Evolutionary conservation across 1,140 invertebrate species (phyloP).

Genomic region (Nasonia vitripennis): DNA sequence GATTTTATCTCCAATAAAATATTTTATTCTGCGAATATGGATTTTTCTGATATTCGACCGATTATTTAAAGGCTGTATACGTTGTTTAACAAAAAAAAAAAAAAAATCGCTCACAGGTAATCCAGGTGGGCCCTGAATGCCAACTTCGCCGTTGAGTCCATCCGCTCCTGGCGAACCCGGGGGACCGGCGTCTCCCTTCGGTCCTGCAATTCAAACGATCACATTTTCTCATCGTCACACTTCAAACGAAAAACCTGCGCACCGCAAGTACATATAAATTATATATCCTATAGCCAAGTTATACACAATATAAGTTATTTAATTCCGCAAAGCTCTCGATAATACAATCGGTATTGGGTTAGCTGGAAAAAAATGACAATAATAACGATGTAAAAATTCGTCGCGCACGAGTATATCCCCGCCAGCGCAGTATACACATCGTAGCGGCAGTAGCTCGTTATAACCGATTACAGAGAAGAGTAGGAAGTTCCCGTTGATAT

Average conservation of each 20-base stretch:
- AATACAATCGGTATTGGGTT: background rate
- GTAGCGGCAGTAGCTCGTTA: background rate
- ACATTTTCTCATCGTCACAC: slow-evolving; percentile 28
- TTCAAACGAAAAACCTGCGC: background rate
- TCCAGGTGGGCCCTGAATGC: slow-evolving; percentile 82
- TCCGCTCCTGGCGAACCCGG: slow-evolving; percentile 78
- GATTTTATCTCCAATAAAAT: no score
- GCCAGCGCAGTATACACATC: background rate
- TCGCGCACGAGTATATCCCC: no score
- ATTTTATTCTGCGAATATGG: no score
- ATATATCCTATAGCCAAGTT: no score
- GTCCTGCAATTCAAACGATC: slow-evolving; percentile 67
- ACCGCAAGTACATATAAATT: background rate
- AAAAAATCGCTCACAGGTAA: slow-evolving; percentile 77
- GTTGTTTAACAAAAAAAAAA: no score
- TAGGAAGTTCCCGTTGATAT: background rate
- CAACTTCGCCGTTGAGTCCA: slow-evolving; percentile 79
- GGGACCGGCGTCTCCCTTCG: slow-evolving; percentile 76
- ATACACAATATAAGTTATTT: background rate
- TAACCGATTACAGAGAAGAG: background rate
- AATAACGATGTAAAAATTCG: background rate
- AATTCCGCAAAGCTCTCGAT: background rate
- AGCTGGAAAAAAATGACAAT: background rate
- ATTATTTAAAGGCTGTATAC: no score
- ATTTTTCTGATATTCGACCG: no score